phyloP scores from a whole-genome alignment of 1,140 invertebrate genomes.

The Philotrypesis tridentata region DNA sequence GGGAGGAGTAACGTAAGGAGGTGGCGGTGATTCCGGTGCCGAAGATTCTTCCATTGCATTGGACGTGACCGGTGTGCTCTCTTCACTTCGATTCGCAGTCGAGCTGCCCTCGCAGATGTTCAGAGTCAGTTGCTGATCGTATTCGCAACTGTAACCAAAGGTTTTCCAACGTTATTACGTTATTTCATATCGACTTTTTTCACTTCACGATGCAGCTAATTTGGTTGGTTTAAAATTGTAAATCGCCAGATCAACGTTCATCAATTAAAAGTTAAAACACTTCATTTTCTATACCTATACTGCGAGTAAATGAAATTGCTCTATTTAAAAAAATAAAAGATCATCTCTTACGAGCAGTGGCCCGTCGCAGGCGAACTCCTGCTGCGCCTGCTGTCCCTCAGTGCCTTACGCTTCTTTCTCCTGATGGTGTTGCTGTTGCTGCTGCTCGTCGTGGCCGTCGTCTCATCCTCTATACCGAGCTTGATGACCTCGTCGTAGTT shows the following conservation, averaged over 20 bases:
- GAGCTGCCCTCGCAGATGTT: conserved; percentile 14
- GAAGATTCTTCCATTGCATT: conserved; percentile 10
- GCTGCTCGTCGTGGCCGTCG: neutral
- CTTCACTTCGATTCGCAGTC: conserved; percentile 27
- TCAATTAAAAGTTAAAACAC: too few species aligned
- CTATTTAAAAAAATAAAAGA: conserved; percentile 61
- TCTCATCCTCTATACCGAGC: conserved; percentile 67
- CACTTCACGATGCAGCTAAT: too few species aligned
- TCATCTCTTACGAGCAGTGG: conserved; percentile 68
- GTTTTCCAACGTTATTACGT: too few species aligned
- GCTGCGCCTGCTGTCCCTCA: conserved; percentile 44
- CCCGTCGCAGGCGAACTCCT: conserved; percentile 67
- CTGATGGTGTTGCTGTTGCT: conserved; percentile 52
- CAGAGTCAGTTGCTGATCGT: conserved; percentile 51
- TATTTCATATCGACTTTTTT: too few species aligned
- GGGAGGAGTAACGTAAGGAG: conserved; percentile 68
- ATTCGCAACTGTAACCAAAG: conserved; percentile 52
- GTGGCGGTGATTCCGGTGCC: conserved; percentile 60
- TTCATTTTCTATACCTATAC: too few species aligned
- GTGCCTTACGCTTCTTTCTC: conserved; percentile 47
- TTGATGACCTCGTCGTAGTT: conserved; percentile 83
- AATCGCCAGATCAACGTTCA: too few species aligned
- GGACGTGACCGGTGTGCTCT: neutral
- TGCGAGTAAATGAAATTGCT: too few species aligned
- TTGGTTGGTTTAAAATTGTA: too few species aligned